Base-by-base conservation (phyloP, 2,888 invertebrate genomes). In the Miltochrista miniata region DNA sequence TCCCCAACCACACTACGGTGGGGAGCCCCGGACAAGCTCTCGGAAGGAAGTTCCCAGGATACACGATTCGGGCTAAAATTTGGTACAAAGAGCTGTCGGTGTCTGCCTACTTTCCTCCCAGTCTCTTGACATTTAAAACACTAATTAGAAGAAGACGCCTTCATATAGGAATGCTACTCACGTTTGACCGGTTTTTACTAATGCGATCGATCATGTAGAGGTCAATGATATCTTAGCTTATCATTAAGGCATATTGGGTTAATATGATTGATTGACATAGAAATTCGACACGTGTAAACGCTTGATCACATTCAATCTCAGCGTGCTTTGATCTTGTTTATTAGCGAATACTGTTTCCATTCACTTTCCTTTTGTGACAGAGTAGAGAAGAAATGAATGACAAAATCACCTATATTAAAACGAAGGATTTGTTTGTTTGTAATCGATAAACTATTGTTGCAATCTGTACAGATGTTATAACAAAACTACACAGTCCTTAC, bases 271-370 rank as follows among this genome's bases (percentile, higher is more conserved):
- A 51, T 51, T 38, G 47, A 18, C 31, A 35, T 45, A 35, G 37
- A 41, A 41, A 45, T 15, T 13, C 30, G 36, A 45, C 50, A 50
- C 45, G 50, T 29, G 35, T 50, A 40, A 40, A 36, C 50, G 45
- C 50, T 50, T 50, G 50, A 39, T 36, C 39, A 43, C 46, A 12
- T 43, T 47, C 43, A 5, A 46, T 47, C 36, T 47, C 51, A 43
- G 35, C 39, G 47, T 7, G 31, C 30, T 40, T 8, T 14, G 31
- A 51, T 38, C 38, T 43, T 29, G 35, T 13, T 44, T 40, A 40
- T 40, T 35, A 34, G 34, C 39, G 47, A n/a, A 51, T 44, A 51
- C 12, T 34, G 15, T 31, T 36, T 39, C 13, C 4, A 43, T 35
- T 51, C 35, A 51, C 51, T 51, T 51, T 51, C 51, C 13, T 43